Evolutionary conservation across 1,140 invertebrate species (phyloP).

Genomic region (Scaptomyza hsui): DNA sequence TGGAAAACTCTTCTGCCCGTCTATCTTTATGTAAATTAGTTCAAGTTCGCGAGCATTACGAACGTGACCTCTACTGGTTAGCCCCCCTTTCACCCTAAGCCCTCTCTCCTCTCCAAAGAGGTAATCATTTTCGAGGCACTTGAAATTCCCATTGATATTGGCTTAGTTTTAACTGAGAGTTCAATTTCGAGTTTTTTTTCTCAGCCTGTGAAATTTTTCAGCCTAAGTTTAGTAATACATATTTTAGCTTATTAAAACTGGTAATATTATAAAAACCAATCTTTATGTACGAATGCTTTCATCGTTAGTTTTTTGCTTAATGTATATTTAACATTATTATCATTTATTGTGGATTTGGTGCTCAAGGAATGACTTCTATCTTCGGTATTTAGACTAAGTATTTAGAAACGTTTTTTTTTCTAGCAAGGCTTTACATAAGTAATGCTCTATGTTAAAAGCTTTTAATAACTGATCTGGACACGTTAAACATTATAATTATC

Average conservation of each 20-base stretch:
- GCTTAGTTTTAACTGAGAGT: slow-evolving; percentile 5
- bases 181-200: neutral
- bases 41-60: slow-evolving; percentile 55
- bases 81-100: neutral
- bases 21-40: slow-evolving; percentile 80
- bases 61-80: slow-evolving; percentile 39
- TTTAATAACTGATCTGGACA: slow-evolving; percentile 27
- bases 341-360: neutral
- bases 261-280: too few species aligned
- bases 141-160: slow-evolving; percentile 13
- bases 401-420: too few species aligned
- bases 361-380: too few species aligned
- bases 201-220: neutral
- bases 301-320: neutral
- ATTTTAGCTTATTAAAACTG: too few species aligned
- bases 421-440: slow-evolving; percentile 16
- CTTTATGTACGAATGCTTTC: too few species aligned
- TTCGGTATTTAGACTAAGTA: too few species aligned
- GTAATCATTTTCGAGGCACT: slow-evolving; percentile 26
- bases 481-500: slow-evolving; percentile 20
- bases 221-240: too few species aligned
- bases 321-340: slow-evolving; percentile 13
- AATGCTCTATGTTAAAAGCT: neutral
- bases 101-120: neutral
- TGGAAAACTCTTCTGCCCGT: slow-evolving; percentile 9